These are phyloP conservation scores for Nansenia antarctica DNA, from an alignment of 2,113 vertebrate species.

Conservation along the genomic window DNA sequence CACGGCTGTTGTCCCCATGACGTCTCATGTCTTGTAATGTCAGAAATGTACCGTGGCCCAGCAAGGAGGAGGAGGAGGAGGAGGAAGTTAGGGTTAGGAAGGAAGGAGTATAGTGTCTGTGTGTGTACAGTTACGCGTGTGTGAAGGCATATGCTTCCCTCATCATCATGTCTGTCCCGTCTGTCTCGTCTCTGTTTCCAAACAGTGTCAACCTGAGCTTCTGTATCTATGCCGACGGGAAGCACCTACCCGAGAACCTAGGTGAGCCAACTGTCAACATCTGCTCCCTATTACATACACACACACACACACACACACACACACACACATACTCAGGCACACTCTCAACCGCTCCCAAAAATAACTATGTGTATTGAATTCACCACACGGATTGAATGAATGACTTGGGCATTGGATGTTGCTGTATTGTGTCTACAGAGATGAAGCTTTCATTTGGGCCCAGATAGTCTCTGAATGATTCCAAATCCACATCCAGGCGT, in stretches of 20 bases:
- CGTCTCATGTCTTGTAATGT: conserved; percentile 34
- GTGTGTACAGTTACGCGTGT: conserved; percentile 24
- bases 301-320: conserved; percentile 22
- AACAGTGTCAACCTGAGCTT: conserved; percentile 91
- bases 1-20: conserved; percentile 35
- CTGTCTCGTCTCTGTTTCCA: conserved; percentile 45
- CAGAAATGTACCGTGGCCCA: conserved; percentile 45
- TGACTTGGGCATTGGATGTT: conserved; percentile 29
- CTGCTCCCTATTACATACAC: conserved; percentile 41
- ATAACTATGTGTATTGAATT: conserved; percentile 26
- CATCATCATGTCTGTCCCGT: conserved; percentile 49
- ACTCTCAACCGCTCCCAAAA: conserved; percentile 33
- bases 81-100: neutral
- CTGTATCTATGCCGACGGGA: conserved; percentile 88
- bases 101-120: conserved; percentile 31
- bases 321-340: conserved; percentile 14
- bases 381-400: conserved; percentile 2
- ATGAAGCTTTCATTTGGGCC: neutral
- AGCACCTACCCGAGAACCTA: conserved; percentile 81
- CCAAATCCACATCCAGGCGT: neutral
- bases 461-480: conserved; percentile 21
- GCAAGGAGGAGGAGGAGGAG: conserved; percentile 5
- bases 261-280: conserved; percentile 77
- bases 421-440: conserved; percentile 24
- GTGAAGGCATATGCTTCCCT: conserved; percentile 38